Base-by-base conservation (phyloP, 2,888 invertebrate genomes). In the Omphaloscelis lunosa region DNA sequence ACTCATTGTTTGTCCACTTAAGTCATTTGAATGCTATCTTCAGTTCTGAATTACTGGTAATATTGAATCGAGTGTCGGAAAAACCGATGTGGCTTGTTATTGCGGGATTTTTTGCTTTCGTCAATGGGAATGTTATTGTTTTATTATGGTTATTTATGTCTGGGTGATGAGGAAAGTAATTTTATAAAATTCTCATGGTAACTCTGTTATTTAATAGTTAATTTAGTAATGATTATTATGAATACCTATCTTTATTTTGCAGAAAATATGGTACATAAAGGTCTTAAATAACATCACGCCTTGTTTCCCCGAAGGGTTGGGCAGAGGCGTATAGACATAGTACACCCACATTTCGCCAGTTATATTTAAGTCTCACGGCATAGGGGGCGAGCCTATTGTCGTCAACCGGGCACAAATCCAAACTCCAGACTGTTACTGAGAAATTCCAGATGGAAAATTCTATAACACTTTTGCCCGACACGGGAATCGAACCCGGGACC, bases 11-110 rank as follows among this genome's bases (percentile, higher is more conserved):
- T 48, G 59, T 74, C 34, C 79, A 29, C 27, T 15, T 53, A 63
- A 1, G 11, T 73, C 15, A 69, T 84, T 79, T 69, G 61, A 69
- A 72, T 27, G 34, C 20, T 4, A 48, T 61, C 9, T 69, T 62
- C 23, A 51, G 9, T 79, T 70, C 48, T 23, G 5, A 58, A 23
- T 72, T 69, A 80, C 61, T 65, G n/a, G 63, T 80, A 59, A 65
- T 23, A 41, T 41, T 77, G 27, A 79, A 17, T 66, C 8, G 27
- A 15, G 8, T 39, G 7, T 11, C 8, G 79, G 73, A 56, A 82
- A 82, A 72, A 79, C 84, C 79, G 3, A 27, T 17, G 48, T n/a
- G 17, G 6, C 2, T 41, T 39, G 12, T 27, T 34, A n/a, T 15
- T 65, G 45, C 11, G 23, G 79, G 59, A 11, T 76, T 80, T 34